Base-by-base conservation (phyloP, 2,113 vertebrate genomes). In the Ia io region DNA sequence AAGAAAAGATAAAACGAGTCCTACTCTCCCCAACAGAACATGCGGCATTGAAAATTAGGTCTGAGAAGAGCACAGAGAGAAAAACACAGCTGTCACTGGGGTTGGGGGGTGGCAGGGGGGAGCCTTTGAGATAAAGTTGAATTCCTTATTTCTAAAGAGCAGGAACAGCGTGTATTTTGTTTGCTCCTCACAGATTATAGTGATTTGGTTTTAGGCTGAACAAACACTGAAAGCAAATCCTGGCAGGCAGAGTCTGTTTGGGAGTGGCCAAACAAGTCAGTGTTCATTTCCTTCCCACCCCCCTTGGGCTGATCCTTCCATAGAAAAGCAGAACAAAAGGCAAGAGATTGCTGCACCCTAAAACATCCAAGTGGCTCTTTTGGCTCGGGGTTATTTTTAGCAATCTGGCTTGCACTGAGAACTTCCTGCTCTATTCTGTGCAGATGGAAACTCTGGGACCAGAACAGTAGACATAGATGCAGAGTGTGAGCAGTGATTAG, bases 181-280 rank as follows among this genome's bases (percentile, higher is more conserved):
- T 59, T 63, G 65, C 37, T 88, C 78, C 53, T 11, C 40, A 95
- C 18, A 70, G 93, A 73, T 90, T 95, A 71, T 70, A 84, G 93
- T 91, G 22, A 96, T 78, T 97, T 96, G 84, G 28, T 96, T 97
- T 96, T 79, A 91, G 84, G 22, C n/a, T 73, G 79, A 82, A 80
- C 22, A 97, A 92, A 37, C 51, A 74, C 79, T 28, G 22, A 77
- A 95, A 74, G 78, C 89, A 90, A 94, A 63, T 17, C 47, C 78
- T 89, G 79, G 69, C 49, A 94, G 82, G 9, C 47, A 25, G 20
- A 82, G 44, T 95, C 69, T 23, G 85, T 92, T 11, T 35, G 6
- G 71, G 77, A 96, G 69, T 23, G 90, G 78, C 59, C 90, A 86
- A 73, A 69, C 0, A 87, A 79, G 84, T 63, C 61, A 1, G 32